Base-by-base conservation (phyloP, 2,888 invertebrate species). In the Hemistola chrysoprasaria region DNA sequence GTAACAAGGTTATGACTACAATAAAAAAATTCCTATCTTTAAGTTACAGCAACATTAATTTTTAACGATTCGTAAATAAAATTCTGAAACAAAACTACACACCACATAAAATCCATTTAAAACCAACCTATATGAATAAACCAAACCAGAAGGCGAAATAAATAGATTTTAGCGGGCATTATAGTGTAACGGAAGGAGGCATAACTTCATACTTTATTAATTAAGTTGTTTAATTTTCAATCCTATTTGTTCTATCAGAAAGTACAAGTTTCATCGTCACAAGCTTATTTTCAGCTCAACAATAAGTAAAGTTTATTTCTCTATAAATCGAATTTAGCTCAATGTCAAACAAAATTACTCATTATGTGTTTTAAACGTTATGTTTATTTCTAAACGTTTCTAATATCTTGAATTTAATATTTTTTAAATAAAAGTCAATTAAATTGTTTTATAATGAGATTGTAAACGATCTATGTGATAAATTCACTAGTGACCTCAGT, bases 121-220 rank as follows among this genome's bases (percentile, higher is more conserved):
- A 27, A 44, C 25, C 32, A 40, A 44, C 36, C 41, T 49, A 44
- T 37, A 11, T 30, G 24, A 56, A 40, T 46, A 43, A 52, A 57
- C 51, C 39, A 42, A 24, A 43, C 29, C 34, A 54, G 58, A 58
- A 48, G 49, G 47, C 53, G 48, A 46, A 49, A 46, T 48, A 62
- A 59, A 62, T 63, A 62, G 57, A 56, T 71, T n/a, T 71, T 65
- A 69, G 56, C 50, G 45, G 40, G 55, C 62, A 65, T 65, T 37
- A 16, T 22, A 6, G 29, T 8, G 36, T 9, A 37, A 37, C 36
- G 20, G 23, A 37, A 37, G 35, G 10, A 29, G 23, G 20, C 24
- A 26, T 34, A 26, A 34, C 34, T 21, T 26, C 2, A 28, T 9
- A 23, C 7, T 5, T 28, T 11, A 36, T 23, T 20, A 6, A 10